These are phyloP conservation scores for Drosophila azteca DNA, from an alignment of 1,140 invertebrate species.

Conservation along the genomic window DNA sequence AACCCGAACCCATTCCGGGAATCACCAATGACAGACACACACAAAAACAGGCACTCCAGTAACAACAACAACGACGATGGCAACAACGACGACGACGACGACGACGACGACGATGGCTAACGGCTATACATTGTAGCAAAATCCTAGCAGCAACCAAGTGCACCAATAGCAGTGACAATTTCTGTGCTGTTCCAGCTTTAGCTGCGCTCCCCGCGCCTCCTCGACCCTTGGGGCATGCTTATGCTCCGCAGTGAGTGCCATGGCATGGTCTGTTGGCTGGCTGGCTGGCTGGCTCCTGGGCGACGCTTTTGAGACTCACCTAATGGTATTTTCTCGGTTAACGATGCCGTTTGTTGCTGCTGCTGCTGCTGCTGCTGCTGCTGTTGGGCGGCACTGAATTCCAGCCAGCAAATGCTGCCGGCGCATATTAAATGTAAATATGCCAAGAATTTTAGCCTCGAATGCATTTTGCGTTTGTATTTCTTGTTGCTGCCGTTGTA, in stretches of 20 bases:
- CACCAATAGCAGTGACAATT: conserved; percentile 43
- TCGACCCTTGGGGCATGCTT: no score
- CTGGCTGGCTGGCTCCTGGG: background rate
- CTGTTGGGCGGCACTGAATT: conserved; percentile 66
- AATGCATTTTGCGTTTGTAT: conserved; percentile 72
- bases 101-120: no score
- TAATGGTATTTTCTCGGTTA: conserved; percentile 84
- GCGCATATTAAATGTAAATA: conserved; percentile 82
- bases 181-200: background rate
- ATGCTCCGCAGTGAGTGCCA: no score
- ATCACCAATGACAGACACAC: conserved; percentile 14
- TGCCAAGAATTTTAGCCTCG: conserved; percentile 76
- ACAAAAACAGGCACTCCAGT: conserved; percentile 24
- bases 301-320: conserved; percentile 70
- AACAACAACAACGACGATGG: conserved; percentile 40
- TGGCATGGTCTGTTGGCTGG: background rate
- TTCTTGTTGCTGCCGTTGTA: conserved; percentile 11
- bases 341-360: conserved; percentile 66
- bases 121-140: conserved; percentile 58
- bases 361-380: conserved; percentile 61
- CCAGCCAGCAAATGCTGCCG: conserved; percentile 66
- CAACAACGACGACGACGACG: no score
- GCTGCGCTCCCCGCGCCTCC: background rate
- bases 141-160: conserved; percentile 65
- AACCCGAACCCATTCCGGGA: conserved; percentile 25